phyloP scores from a whole-genome alignment of 2,797 vertebrate genomes.

The Notoglanidium macrostoma region DNA sequence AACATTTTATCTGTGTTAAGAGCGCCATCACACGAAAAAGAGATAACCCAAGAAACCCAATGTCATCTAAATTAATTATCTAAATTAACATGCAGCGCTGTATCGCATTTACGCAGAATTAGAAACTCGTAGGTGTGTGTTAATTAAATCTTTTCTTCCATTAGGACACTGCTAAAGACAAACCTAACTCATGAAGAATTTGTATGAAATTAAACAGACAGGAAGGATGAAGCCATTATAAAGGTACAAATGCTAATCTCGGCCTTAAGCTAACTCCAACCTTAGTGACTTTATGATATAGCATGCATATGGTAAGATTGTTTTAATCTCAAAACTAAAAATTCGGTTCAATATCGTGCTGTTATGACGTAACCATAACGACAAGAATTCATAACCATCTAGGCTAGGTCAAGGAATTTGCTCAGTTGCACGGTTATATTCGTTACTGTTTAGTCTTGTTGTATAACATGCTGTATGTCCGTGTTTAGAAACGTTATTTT shows the following conservation, averaged over 20 bases:
- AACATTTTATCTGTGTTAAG: neutral
- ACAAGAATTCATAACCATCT: neutral
- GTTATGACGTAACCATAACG: neutral
- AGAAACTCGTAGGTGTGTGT: slow-evolving; percentile 11
- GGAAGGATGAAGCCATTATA: neutral
- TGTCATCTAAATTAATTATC: slow-evolving; percentile 34
- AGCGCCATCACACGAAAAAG: neutral
- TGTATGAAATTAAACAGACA: neutral
- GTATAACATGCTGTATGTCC: neutral
- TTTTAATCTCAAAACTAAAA: neutral
- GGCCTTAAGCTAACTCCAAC: neutral
- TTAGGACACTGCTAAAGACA: neutral
- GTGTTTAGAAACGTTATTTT: neutral
- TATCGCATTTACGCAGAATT: neutral
- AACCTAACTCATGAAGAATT: neutral
- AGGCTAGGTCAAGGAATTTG: neutral
- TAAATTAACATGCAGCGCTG: neutral
- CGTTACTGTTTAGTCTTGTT: neutral
- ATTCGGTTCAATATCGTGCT: neutral
- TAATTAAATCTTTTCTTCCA: slow-evolving; percentile 10
- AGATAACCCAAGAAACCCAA: slow-evolving; percentile 10
- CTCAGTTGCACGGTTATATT: neutral
- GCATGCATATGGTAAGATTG: neutral
- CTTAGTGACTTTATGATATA: neutral
- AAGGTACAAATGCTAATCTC: neutral